These are phyloP conservation scores for Maconellicoccus hirsutus DNA, from an alignment of 1,140 invertebrate genomes.

Conservation along the genomic window DNA sequence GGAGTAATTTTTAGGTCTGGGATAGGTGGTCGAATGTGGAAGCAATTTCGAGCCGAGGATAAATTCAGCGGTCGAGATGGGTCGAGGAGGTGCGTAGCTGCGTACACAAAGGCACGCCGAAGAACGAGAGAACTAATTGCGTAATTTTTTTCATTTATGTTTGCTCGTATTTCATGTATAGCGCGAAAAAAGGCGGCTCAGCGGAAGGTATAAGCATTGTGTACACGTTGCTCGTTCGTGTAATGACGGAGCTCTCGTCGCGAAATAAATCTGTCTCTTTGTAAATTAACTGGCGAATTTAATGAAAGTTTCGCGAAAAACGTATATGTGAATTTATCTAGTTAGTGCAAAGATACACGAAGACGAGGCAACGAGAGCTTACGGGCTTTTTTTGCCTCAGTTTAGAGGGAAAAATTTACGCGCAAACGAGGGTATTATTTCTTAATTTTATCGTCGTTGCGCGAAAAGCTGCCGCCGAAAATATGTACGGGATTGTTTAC, in stretches of 20 bases:
- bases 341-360: background rate
- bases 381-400: too few relatives aligned
- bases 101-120: background rate
- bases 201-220: background rate
- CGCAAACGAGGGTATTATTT: background rate
- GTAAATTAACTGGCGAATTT: background rate
- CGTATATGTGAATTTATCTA: background rate
- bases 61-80: background rate
- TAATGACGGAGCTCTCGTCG: background rate
- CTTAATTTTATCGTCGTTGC: too few relatives aligned
- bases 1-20: background rate
- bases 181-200: background rate
- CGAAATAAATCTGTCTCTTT: background rate
- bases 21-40: background rate
- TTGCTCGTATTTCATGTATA: background rate
- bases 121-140: slow-evolving; percentile 1
- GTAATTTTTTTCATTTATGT: background rate
- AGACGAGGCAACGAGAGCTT: too few relatives aligned
- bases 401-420: background rate
- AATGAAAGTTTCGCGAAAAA: background rate
- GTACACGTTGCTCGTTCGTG: background rate
- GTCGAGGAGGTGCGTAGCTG: background rate
- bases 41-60: background rate
- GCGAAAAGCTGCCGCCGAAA: too few relatives aligned
- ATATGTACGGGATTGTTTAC: too few relatives aligned